Percentiles rank a stretch among this genome's conserved stretches.
Conservation (phyloP, 2,888 invertebrate species). For the Odontocolon sp. region DNA sequence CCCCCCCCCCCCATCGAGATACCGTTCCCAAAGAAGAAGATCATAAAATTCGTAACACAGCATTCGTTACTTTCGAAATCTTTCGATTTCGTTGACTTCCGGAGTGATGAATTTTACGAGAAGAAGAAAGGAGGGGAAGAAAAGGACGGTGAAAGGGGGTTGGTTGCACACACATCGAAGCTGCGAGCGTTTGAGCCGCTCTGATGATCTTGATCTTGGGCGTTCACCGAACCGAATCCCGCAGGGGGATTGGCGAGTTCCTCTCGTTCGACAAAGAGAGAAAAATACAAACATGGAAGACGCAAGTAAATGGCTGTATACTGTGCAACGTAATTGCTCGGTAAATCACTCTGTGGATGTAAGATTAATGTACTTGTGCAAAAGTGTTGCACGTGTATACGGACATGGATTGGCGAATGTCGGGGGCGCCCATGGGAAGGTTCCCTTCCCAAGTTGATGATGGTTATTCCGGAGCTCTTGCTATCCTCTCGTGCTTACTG, state of each 20-base stretch:
- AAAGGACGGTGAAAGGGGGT: slow-evolving; percentile 45
- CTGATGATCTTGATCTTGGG: slow-evolving; percentile 73
- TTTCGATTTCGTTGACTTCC: background rate
- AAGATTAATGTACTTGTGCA: background rate
- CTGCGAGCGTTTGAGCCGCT: background rate
- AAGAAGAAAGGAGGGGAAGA: background rate
- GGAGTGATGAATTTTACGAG: background rate
- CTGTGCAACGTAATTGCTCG: background rate
- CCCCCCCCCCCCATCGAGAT: background rate
- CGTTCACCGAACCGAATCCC: slow-evolving; percentile 62
- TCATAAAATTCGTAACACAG: slow-evolving; percentile 4
- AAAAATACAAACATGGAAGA: background rate
- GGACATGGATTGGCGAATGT: background rate
- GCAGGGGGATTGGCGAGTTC: slow-evolving; percentile 34
- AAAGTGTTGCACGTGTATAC: background rate
- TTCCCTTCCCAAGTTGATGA: slow-evolving; percentile 19
- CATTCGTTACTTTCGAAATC: slow-evolving; percentile 5
- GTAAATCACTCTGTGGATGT: background rate
- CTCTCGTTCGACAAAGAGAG: background rate
- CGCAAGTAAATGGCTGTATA: background rate
- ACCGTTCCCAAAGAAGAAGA: background rate
- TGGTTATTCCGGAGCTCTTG: background rate
- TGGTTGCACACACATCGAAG: background rate
- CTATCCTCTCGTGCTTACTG: background rate
- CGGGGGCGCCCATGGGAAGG: slow-evolving; percentile 3